Conservation (phyloP, 2,888 invertebrate genomes). For the Eupithecia vulgata region DNA sequence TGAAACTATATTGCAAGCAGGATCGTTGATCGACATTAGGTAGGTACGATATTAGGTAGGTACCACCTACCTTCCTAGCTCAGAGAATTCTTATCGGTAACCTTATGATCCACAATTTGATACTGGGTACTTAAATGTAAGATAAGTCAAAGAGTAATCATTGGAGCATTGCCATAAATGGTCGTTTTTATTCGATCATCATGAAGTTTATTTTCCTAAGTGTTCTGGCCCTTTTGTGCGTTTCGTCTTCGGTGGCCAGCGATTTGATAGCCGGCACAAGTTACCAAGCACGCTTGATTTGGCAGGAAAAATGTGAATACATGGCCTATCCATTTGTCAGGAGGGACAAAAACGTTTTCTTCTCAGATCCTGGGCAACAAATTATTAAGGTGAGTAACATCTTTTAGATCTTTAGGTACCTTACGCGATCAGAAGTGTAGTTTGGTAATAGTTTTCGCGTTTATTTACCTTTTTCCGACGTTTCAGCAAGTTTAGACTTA, state of each 20-base stretch:
- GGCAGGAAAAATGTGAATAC: slow-evolving; percentile 67
- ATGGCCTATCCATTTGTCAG: slow-evolving; percentile 67
- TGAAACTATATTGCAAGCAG: too few species aligned
- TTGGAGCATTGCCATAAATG: not conserved
- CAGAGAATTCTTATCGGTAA: slow-evolving; percentile 1
- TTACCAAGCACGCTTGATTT: slow-evolving; percentile 57
- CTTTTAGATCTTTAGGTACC: not conserved
- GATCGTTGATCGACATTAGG: not conserved
- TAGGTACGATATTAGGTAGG: too few species aligned
- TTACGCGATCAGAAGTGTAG: not conserved
- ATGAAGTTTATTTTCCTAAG: slow-evolving; percentile 61
- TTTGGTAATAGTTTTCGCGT: not conserved
- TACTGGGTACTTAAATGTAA: not conserved
- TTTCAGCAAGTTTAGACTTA: too few species aligned
- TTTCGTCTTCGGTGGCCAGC: slow-evolving; percentile 55
- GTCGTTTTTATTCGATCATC: slow-evolving; percentile 12
- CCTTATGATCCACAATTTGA: not conserved
- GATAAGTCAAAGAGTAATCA: not conserved
- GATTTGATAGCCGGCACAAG: slow-evolving; percentile 66
- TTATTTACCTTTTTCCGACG: not conserved
- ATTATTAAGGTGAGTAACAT: slow-evolving; percentile 56
- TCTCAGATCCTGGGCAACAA: slow-evolving; percentile 61
- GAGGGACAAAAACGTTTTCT: slow-evolving; percentile 70
- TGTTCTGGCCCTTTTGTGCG: slow-evolving; percentile 50
- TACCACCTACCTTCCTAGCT: too few species aligned